Percentiles rank a stretch among this genome's conserved stretches.
phyloP scores from a whole-genome alignment of 2,113 vertebrate genomes.

The Tamias sibiricus region DNA sequence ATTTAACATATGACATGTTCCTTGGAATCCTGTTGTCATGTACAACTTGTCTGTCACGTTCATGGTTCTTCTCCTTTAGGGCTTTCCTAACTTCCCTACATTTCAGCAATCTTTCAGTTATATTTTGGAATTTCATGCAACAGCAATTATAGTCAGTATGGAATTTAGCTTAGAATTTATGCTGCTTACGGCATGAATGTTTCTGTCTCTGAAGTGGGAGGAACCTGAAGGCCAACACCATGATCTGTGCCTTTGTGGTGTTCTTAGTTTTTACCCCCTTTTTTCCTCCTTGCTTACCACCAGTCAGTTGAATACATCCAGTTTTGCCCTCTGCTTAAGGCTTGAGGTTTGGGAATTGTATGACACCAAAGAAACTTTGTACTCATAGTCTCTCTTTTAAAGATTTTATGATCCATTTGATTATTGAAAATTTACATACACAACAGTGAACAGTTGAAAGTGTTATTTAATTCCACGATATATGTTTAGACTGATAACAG shows the following conservation, averaged over 20 bases:
- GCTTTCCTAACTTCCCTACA: neutral
- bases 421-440: neutral
- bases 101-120: neutral
- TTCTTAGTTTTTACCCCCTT: neutral
- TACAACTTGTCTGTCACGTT: neutral
- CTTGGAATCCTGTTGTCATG: neutral
- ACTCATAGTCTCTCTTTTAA: neutral
- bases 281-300: too few species aligned
- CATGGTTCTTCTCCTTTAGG: neutral
- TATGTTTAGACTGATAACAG: neutral
- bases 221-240: neutral
- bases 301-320: neutral
- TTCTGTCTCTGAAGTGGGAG: neutral
- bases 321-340: neutral
- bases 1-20: neutral
- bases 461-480: neutral
- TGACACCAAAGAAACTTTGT: neutral
- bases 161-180: neutral
- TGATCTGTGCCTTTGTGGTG: neutral
- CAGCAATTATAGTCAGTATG: neutral
- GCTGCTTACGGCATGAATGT: neutral
- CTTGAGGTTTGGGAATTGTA: neutral
- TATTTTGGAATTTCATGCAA: neutral
- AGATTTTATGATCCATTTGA: neutral
- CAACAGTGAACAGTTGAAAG: neutral